Evolutionary conservation across 2,888 invertebrate genomes (phyloP), one percentile per base, ranked within the genome.

Genomic region (Fragum fragum): DNA sequence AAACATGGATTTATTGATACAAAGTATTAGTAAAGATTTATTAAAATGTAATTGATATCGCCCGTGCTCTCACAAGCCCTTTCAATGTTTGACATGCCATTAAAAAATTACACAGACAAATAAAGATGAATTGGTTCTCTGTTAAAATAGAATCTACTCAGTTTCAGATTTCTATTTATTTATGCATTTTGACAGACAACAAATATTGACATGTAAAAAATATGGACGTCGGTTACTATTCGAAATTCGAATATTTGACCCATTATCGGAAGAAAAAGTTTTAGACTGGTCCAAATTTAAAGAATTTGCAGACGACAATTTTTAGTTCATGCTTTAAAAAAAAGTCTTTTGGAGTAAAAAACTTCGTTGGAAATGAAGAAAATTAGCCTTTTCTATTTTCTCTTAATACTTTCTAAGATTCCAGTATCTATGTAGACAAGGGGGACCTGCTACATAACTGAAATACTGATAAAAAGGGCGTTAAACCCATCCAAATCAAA

Each of bases 1-100:
- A 57, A 21, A 21, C n/a, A 57, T 23, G n/a, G 57, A 57, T 57
- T 21, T 57, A 57, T 57, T 57, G 57, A n/a, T 57, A 57, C 26
- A 57, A 57, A 26, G 23, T 9, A 57, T 57, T 57, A 57, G 18
- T 9, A 57, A 26, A 21, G 6, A 57, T 47, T 47, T 47, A 47
- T 47, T 14, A 47, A 47, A 29, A 32, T 32, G 61, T 32, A 61
- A 61, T 21, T 61, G 61, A 32, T 61, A 61, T 61, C 32, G 16
- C 61, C 5, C 32, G 16, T 57, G 26, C 32, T 61, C 18, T 61
- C 32, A 61, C n/a, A 7, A 26, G 6, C 61, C 11, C 61, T 61
- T 61, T 6, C n/a, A 29, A 3, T 61, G 26, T 61, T 61, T 61
- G 61, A 29, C 61, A 61, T 26, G 28, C 32, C 9, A 61, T 61